Evolutionary conservation across 2,113 vertebrate genomes (phyloP).

Genomic region (Larimichthys polyactis): DNA sequence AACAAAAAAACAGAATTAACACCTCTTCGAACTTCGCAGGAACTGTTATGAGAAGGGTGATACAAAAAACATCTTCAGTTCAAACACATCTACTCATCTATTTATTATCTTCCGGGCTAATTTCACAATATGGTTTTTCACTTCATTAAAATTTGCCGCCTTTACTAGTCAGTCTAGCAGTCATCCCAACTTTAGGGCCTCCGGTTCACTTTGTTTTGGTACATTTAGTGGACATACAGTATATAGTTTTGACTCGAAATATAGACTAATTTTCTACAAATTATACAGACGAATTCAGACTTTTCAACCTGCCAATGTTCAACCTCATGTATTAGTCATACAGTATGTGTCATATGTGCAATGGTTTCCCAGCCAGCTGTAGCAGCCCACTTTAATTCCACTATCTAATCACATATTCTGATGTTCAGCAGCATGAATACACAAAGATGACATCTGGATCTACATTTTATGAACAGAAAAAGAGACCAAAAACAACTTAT

Average conservation of each 20-base stretch:
- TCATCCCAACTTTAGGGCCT: not conserved
- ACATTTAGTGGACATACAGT: not conserved
- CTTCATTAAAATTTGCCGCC: not conserved
- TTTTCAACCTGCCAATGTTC: not conserved
- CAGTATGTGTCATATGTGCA: not conserved
- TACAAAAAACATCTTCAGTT: not conserved
- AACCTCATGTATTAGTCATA: not conserved
- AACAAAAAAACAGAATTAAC: conserved; percentile 18
- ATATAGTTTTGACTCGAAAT: too few relatives aligned
- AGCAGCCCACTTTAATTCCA: not conserved
- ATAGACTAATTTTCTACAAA: not conserved
- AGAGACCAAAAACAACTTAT: not conserved
- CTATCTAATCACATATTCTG: conserved; percentile 1
- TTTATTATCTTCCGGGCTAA: not conserved
- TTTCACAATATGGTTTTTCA: not conserved
- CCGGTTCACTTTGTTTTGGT: not conserved
- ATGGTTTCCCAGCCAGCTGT: not conserved
- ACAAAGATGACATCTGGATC: not conserved
- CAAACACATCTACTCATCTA: too few relatives aligned
- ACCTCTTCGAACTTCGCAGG: conserved; percentile 18
- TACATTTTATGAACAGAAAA: not conserved
- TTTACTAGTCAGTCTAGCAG: not conserved
- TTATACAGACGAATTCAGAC: not conserved
- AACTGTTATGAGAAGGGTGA: conserved; percentile 11
- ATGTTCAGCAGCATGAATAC: not conserved